Conservation (phyloP, 2,888 invertebrate species). For the Tortrix viridana region DNA sequence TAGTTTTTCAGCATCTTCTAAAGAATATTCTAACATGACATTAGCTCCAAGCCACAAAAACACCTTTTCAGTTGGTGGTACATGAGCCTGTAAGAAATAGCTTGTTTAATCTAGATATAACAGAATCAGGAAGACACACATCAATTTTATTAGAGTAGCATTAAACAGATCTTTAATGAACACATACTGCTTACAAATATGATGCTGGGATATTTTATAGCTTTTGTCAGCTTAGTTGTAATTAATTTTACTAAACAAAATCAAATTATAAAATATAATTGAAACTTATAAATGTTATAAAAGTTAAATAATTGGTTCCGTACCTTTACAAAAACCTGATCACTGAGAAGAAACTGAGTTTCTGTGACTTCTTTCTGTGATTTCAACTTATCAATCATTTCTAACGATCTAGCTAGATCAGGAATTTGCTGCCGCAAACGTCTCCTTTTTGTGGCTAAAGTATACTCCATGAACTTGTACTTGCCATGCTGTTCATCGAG, state of each 20-base stretch:
- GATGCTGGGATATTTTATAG: too few relatives aligned
- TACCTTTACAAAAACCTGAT: constrained; percentile 92
- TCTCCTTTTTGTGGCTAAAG: constrained; percentile 93
- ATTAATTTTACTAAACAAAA: too few relatives aligned
- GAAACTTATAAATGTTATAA: too few relatives aligned
- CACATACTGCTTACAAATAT: too few relatives aligned
- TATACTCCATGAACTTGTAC: constrained; percentile 98
- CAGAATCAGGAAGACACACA: too few relatives aligned
- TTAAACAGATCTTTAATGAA: too few relatives aligned
- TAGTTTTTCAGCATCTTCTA: constrained; percentile 94
- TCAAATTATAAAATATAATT: too few relatives aligned
- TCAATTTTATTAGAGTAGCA: too few relatives aligned
- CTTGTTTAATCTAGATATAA: not conserved
- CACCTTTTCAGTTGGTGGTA: constrained; percentile 95
- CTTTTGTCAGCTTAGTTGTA: too few relatives aligned
- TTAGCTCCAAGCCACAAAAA: constrained; percentile 94
- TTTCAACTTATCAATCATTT: constrained; percentile 95
- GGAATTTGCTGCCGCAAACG: constrained; percentile 96
- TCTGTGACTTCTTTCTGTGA: constrained; percentile 91
- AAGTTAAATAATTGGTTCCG: not conserved
- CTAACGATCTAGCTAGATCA: constrained; percentile 95
- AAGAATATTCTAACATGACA: constrained; percentile 98
- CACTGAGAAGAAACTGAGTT: constrained; percentile 95
- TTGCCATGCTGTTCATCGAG: constrained; percentile 97
- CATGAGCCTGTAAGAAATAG: constrained; percentile 87